phyloP scores from a whole-genome alignment of 2,888 invertebrate species.

The Acrobasis suavella region DNA sequence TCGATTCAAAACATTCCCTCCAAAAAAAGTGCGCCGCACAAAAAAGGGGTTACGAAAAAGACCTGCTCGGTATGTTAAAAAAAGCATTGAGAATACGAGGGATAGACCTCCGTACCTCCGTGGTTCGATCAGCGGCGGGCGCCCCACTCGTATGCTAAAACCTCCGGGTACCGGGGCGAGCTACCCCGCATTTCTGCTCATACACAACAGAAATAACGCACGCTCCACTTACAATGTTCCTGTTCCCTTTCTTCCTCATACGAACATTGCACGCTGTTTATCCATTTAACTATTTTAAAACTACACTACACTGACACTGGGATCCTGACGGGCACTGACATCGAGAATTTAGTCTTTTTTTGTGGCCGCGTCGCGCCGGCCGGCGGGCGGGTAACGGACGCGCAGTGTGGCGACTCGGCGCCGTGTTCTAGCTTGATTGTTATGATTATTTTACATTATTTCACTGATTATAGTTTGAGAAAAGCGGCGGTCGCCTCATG shows the following conservation, averaged over 20 bases:
- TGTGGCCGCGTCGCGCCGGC: conserved; percentile 85
- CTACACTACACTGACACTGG: conserved; percentile 77
- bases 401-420: conserved; percentile 82
- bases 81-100: conserved; percentile 74
- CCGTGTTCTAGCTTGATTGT: conserved; percentile 78
- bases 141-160: conserved; percentile 67
- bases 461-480: conserved; percentile 70
- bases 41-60: conserved; percentile 73
- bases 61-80: conserved; percentile 66
- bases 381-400: conserved; percentile 81
- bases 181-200: conserved; percentile 71
- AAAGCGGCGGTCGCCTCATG: conserved; percentile 68
- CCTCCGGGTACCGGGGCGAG: conserved; percentile 65
- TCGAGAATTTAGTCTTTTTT: conserved; percentile 62
- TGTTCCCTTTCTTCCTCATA: conserved; percentile 81
- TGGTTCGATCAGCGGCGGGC: conserved; percentile 63
- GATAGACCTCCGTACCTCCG: conserved; percentile 79
- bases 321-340: conserved; percentile 74
- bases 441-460: conserved; percentile 84
- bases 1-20: conserved; percentile 73
- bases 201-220: conserved; percentile 69
- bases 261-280: conserved; percentile 81
- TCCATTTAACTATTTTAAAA: conserved; percentile 80
- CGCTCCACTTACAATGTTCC: conserved; percentile 78
- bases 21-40: conserved; percentile 64